These are phyloP conservation scores for Buathra laborator DNA, from an alignment of 2,888 invertebrate species.

Conservation along the genomic window DNA sequence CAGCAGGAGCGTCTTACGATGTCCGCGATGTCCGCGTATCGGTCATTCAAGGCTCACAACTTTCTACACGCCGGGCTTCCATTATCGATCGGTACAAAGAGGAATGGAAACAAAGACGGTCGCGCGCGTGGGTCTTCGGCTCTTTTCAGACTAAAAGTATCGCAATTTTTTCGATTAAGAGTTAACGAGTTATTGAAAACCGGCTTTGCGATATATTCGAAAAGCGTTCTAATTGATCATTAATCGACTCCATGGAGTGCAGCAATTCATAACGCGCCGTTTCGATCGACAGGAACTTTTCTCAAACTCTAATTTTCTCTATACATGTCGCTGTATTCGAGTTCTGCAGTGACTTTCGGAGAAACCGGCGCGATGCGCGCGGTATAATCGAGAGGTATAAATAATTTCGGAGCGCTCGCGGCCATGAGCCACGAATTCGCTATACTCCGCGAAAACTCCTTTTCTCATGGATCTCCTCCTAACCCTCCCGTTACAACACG, in stretches of 20 bases:
- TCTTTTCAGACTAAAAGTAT: constrained; percentile 53
- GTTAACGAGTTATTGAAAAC: neutral
- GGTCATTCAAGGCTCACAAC: constrained; percentile 69
- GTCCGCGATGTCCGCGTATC: constrained; percentile 58
- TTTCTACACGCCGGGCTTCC: constrained; percentile 68
- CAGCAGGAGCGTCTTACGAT: constrained; percentile 22
- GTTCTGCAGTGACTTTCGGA: constrained; percentile 38
- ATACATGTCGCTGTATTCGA: neutral
- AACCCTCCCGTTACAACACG: constrained; percentile 76
- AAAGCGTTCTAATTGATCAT: constrained; percentile 30
- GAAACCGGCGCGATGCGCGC: constrained; percentile 65
- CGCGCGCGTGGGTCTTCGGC: constrained; percentile 68
- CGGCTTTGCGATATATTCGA: neutral
- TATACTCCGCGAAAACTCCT: constrained; percentile 52
- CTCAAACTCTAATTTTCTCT: constrained; percentile 27
- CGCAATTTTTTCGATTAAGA: neutral
- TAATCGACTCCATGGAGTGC: constrained; percentile 12
- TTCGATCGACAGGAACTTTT: constrained; percentile 16
- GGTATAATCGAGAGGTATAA: constrained; percentile 82
- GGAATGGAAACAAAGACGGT: constrained; percentile 68
- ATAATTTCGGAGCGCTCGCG: constrained; percentile 79
- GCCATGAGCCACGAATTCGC: constrained; percentile 76
- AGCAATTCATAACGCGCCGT: neutral
- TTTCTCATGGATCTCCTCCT: constrained; percentile 28
- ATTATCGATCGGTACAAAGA: constrained; percentile 64